phyloP scores from a whole-genome alignment of 2,113 vertebrate genomes.

The Hylia prasina region DNA sequence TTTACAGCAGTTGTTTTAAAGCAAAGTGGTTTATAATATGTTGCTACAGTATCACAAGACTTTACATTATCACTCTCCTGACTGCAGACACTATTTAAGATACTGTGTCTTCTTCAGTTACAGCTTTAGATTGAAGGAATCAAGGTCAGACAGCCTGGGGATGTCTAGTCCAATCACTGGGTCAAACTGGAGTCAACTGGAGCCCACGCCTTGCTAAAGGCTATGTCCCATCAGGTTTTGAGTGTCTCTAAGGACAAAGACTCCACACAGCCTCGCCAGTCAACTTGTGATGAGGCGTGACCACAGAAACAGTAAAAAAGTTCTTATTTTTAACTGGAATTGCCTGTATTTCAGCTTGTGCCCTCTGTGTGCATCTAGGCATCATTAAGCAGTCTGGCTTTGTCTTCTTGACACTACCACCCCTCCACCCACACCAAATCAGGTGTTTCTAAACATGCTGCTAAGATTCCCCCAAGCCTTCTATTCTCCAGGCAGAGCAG shows the following conservation, averaged over 20 bases:
- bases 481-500: not conserved
- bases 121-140: not conserved
- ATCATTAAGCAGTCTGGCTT: not conserved
- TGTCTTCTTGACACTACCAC: not conserved
- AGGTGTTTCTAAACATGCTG: not conserved
- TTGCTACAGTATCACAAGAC: not conserved
- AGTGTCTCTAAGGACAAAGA: not conserved
- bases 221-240: not conserved
- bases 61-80: not conserved
- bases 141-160: not conserved
- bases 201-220: not conserved
- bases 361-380: not conserved
- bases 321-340: not conserved
- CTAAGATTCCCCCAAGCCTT: not conserved
- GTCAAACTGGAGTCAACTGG: not conserved
- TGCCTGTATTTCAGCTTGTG: not conserved
- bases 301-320: not conserved
- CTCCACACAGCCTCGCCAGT: not conserved
- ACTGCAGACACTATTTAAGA: not conserved
- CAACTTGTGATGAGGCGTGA: rapidly evolving
- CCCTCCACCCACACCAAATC: not conserved
- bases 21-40: not conserved
- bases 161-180: not conserved
- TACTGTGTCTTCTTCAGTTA: not conserved
- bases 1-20: not conserved